Evolutionary conservation across 2,797 vertebrate genomes (phyloP).

Genomic region (Alca torda): DNA sequence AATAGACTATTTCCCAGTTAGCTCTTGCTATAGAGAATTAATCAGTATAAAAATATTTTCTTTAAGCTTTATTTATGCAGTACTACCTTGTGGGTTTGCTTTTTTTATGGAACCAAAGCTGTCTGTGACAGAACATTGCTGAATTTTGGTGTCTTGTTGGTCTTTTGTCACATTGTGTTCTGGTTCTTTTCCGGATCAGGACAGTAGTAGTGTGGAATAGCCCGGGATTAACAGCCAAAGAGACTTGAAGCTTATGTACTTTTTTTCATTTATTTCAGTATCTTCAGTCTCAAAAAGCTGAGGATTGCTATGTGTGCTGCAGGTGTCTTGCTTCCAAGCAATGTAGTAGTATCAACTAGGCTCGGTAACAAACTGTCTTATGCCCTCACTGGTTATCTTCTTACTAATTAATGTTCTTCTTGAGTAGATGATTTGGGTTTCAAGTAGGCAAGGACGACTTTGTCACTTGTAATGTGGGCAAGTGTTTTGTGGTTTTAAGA

Average conservation of each 20-base stretch:
- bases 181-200: neutral
- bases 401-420: neutral
- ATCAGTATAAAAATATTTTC: neutral
- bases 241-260: neutral
- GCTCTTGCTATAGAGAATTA: neutral
- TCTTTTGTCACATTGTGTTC: neutral
- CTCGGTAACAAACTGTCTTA: neutral
- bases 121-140: neutral
- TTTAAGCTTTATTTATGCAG: neutral
- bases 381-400: neutral
- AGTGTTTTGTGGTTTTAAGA: neutral
- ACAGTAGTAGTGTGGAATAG: neutral
- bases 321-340: neutral
- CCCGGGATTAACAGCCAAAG: neutral
- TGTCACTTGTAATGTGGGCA: neutral
- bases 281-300: neutral
- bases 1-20: neutral
- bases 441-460: neutral
- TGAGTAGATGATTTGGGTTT: neutral
- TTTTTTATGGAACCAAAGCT: neutral
- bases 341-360: neutral
- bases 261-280: neutral
- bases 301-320: rapidly evolving
- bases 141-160: neutral
- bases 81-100: neutral